Evolutionary conservation across 2,797 vertebrate genomes (phyloP), one percentile per base, ranked within the genome.

Genomic region (Sciurus carolinensis): DNA sequence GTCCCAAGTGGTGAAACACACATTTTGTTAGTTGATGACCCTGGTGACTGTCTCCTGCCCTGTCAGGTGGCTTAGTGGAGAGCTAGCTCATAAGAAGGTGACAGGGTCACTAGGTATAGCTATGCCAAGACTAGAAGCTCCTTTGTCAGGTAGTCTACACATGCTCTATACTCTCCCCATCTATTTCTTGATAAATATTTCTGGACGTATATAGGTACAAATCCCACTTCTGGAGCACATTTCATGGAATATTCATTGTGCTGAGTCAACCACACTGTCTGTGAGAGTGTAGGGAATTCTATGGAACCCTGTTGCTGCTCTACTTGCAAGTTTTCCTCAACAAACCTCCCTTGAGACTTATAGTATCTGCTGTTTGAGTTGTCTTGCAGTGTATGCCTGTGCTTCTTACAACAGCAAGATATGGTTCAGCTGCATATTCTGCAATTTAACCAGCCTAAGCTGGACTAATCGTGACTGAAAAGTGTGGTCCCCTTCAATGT

Each of bases 121-220:
- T 8, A 30, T 69, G 3, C 24, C 9, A 14, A 77, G 71, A 44
- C 18, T 44, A 72, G 33, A 82, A 17, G 4, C 36, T 66, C 5
- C 14, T 64, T 50, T 67, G 36, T 82, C 64, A 69, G 52, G 33
- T n/a, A 24, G 54, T 26, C 3, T 1, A 24, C 3, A 11, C 17
- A 7, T 87, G 57, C 33, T 26, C 67, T 85, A 26, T 76, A 28
- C 13, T 36, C n/a, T 10, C 28, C 6, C 28, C 36, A 77, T 36
- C 33, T 39, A 18, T 47, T 54, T 94, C 42, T 75, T 44, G 64
- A 77, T 39, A 79, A 84, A 80, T 62, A 12, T 54, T 90, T 87
- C 52, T 2, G 15, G 33, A 66, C 44, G 18, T 28, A 20, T 10
- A 20, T 11, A 72, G 11, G 10, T 90, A 9, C 12, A 52, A 6